These are phyloP conservation scores for Nothocercus julius DNA, from an alignment of 2,113 vertebrate species.

Conservation along the genomic window DNA sequence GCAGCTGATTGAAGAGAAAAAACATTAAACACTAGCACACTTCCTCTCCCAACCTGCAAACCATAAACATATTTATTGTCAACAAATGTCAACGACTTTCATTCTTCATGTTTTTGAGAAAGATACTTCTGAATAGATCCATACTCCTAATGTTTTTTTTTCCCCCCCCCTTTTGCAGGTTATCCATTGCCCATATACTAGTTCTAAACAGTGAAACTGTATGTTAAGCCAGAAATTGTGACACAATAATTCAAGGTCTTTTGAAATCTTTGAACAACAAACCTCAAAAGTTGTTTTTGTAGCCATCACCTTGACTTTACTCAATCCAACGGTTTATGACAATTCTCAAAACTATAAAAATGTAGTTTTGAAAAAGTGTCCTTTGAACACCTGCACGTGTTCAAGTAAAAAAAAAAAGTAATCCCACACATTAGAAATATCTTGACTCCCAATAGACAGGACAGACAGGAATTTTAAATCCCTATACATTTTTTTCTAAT, in stretches of 20 bases:
- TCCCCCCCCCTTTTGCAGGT: not conserved
- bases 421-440: not conserved
- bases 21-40: not conserved
- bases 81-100: not conserved
- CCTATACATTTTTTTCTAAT: not conserved
- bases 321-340: not conserved
- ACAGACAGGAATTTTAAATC: not conserved
- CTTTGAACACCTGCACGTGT: not conserved
- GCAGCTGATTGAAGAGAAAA: not conserved
- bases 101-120: not conserved
- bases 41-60: not conserved
- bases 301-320: not conserved
- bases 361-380: not conserved
- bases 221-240: not conserved
- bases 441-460: not conserved
- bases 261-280: not conserved
- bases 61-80: not conserved
- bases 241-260: not conserved
- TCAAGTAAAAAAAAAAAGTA: not conserved
- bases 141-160: not conserved
- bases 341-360: not conserved
- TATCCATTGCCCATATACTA: not conserved
- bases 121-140: not conserved
- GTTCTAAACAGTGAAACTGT: not conserved
- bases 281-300: not conserved